Base-by-base conservation (phyloP, 2,113 vertebrate genomes). In the Ascaphus truei region DNA sequence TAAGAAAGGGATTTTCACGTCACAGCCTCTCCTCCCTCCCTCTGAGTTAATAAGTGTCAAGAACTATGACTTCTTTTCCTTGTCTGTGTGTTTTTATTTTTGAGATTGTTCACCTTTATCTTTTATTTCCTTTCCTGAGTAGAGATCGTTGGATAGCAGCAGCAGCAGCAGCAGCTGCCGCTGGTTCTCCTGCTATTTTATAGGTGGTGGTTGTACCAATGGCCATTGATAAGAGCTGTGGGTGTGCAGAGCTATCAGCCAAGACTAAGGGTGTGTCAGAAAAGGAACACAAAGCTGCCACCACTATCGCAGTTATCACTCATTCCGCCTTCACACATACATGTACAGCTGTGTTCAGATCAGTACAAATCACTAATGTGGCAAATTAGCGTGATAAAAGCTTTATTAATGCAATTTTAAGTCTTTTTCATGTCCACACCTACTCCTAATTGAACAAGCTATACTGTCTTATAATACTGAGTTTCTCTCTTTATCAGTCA, bases 311-410 rank as follows among this genome's bases (percentile, higher is more conserved):
- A 50, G 29, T 26, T 20, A 83, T 87, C 87, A 82, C 72, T 83
- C 84, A 73, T 67, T 80, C 72, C 76, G 57, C 76, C 56, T 15
- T 41, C 56, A 71, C 56, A 23, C 36, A 61, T 9, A 20, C 16
- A 27, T 52, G 47, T 71, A 48, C 73, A 80, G 74, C 78, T 77
- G 74, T 75, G 81, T 77, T 76, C 67, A 65, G 75, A 43, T 66
- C 59, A 63, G 22, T 73, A 68, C 75, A 82, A 87, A 82, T 82
- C 79, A 80, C 76, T 81, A 79, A 79, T 76, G 74, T 73, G 74
- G 62, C 66, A 76, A 80, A 86, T 81, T 78, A 77, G 65, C 30
- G 76, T 78, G 85, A 90, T 87, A 88, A 88, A 82, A 75, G 76
- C 75, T 47, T 77, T 76, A 81, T 87, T 84, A 80, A 67, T 80